phyloP scores from a whole-genome alignment of 2,113 vertebrate genomes.

The Malurus alboscapulatus region DNA sequence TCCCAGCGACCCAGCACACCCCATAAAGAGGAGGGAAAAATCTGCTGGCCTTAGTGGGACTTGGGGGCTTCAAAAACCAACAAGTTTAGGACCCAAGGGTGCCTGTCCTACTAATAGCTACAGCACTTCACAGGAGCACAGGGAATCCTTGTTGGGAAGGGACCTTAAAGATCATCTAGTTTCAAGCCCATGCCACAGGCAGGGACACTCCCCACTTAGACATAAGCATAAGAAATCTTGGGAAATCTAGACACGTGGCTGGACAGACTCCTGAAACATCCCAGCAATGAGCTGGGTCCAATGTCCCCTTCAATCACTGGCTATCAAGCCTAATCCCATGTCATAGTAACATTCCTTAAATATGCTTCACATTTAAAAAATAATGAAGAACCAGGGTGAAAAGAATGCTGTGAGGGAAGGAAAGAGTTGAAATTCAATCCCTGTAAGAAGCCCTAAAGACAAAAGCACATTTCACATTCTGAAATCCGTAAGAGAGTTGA shows the following conservation, averaged over 20 bases:
- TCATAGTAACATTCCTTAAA: background rate
- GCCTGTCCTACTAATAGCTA: background rate
- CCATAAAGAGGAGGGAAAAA: background rate
- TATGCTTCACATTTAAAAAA: background rate
- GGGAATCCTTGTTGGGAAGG: background rate
- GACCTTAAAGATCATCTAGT: background rate
- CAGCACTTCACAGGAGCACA: background rate
- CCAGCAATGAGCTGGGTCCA: background rate
- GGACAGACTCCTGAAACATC: background rate
- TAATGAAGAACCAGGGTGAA: background rate
- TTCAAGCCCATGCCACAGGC: background rate
- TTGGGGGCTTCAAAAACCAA: background rate
- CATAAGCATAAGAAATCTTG: background rate
- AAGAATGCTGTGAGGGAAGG: background rate
- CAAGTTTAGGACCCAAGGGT: background rate
- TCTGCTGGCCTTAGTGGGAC: background rate
- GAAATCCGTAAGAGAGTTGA: background rate
- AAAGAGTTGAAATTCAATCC: slow-evolving; percentile 6
- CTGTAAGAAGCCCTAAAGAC: background rate
- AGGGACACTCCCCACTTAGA: background rate
- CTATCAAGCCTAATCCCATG: background rate
- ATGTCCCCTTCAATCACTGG: background rate
- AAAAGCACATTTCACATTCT: background rate
- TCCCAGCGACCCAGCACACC: background rate
- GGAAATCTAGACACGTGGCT: background rate